These are phyloP conservation scores for Cryptus viduatorius DNA, from an alignment of 2,888 invertebrate genomes.

Conservation along the genomic window DNA sequence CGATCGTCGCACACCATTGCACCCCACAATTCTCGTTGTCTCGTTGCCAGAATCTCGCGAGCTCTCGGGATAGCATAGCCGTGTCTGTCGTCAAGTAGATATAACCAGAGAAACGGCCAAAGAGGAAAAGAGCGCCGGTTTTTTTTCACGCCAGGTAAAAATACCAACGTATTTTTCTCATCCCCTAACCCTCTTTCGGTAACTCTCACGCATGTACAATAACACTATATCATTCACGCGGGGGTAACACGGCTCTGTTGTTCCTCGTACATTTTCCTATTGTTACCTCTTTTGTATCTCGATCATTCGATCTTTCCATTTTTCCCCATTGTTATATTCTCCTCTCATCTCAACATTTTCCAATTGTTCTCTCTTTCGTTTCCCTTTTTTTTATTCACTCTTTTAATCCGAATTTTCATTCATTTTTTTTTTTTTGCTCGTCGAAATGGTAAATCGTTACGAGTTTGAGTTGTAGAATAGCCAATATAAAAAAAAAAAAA, in stretches of 20 bases:
- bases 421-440: background rate
- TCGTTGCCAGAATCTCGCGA: slow-evolving; percentile 38
- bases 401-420: slow-evolving; percentile 5
- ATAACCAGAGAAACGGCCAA: slow-evolving; percentile 10
- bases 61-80: background rate
- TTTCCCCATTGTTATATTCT: slow-evolving; percentile 10
- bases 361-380: slow-evolving; percentile 36
- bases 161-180: slow-evolving; percentile 23
- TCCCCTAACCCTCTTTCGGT: background rate
- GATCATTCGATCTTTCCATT: slow-evolving; percentile 49
- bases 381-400: background rate
- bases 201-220: background rate
- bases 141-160: slow-evolving; percentile 45
- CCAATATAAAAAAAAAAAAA: background rate
- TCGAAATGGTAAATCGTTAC: slow-evolving; percentile 46
- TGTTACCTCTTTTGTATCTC: slow-evolving; percentile 39
- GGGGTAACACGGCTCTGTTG: slow-evolving; percentile 17
- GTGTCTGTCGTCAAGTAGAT: slow-evolving; percentile 13
- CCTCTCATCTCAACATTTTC: background rate
- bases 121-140: slow-evolving; percentile 36
- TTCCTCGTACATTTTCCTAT: slow-evolving; percentile 33
- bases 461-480: slow-evolving; percentile 13
- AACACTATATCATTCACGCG: slow-evolving; percentile 26
- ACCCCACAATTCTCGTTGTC: slow-evolving; percentile 24
- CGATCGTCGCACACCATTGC: slow-evolving; percentile 49